phyloP scores from a whole-genome alignment of 2,797 vertebrate genomes.

The Ispidina lecontei region DNA sequence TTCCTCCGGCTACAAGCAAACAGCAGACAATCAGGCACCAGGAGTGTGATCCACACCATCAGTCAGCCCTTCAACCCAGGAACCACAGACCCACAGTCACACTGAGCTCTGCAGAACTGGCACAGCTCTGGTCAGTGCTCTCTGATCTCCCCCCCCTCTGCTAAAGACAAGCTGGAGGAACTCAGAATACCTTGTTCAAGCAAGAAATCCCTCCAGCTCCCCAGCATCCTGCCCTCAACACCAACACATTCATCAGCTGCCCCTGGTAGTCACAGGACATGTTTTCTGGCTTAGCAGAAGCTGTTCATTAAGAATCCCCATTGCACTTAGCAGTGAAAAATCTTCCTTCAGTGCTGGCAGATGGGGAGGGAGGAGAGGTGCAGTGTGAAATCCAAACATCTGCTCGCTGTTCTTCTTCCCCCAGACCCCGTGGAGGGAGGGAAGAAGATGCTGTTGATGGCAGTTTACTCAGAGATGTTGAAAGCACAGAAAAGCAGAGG shows the following conservation, averaged over 20 bases:
- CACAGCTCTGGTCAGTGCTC: not conserved
- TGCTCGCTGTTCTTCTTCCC: not conserved
- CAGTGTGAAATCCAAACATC: not conserved
- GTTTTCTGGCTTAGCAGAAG: not conserved
- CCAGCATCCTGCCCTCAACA: not conserved
- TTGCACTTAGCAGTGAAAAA: not conserved
- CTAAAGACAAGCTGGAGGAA: not conserved
- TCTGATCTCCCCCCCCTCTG: not conserved
- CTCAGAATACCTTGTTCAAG: not conserved
- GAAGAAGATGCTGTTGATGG: not conserved
- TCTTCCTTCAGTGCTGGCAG: not conserved
- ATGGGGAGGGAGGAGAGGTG: not conserved
- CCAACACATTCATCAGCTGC: not conserved
- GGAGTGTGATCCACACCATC: not conserved
- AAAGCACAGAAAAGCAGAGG: not conserved
- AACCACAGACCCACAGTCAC: not conserved
- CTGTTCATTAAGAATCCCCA: not conserved
- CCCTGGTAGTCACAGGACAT: rapidly evolving
- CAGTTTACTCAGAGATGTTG: not conserved
- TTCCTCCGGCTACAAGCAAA: not conserved
- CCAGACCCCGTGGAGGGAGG: not conserved
- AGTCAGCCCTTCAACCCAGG: not conserved
- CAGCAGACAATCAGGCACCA: not conserved
- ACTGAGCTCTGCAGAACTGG: not conserved
- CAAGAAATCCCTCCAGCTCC: not conserved